phyloP scores from a whole-genome alignment of 2,888 invertebrate genomes.

The Hydrotaea cyrtoneurina region DNA sequence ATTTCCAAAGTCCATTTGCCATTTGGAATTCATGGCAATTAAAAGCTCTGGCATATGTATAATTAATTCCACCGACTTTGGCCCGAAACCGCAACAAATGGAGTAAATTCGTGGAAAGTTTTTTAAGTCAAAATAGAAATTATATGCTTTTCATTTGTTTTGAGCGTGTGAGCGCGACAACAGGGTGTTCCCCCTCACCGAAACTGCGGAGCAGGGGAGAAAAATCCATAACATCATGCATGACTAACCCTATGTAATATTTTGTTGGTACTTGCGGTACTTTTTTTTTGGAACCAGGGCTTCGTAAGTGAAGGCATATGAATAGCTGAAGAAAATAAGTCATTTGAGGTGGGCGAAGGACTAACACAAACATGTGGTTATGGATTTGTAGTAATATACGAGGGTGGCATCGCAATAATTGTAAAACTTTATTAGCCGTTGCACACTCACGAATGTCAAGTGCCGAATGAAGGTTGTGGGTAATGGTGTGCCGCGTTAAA shows the following conservation, averaged over 20 bases:
- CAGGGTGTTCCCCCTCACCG: neutral
- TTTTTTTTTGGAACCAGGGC: neutral
- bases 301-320: neutral
- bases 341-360: neutral
- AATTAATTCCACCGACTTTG: conserved; percentile 54
- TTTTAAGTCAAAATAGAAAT: conserved; percentile 34
- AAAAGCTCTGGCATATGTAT: conserved; percentile 47
- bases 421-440: neutral
- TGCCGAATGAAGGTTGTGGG: neutral
- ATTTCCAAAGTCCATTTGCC: conserved; percentile 11
- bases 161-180: neutral
- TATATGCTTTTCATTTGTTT: conserved; percentile 1
- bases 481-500: neutral
- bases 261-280: neutral
- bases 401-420: conserved; percentile 4
- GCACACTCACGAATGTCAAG: neutral
- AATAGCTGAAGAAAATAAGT: neutral
- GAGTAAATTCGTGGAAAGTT: conserved; percentile 51
- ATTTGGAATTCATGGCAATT: conserved; percentile 56
- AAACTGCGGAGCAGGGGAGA: neutral
- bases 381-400: neutral
- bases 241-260: conserved; percentile 42
- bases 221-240: conserved; percentile 45
- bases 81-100: conserved; percentile 39
- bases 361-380: neutral